These are phyloP conservation scores for Cottus gobio DNA, from an alignment of 2,113 vertebrate genomes.

Conservation along the genomic window DNA sequence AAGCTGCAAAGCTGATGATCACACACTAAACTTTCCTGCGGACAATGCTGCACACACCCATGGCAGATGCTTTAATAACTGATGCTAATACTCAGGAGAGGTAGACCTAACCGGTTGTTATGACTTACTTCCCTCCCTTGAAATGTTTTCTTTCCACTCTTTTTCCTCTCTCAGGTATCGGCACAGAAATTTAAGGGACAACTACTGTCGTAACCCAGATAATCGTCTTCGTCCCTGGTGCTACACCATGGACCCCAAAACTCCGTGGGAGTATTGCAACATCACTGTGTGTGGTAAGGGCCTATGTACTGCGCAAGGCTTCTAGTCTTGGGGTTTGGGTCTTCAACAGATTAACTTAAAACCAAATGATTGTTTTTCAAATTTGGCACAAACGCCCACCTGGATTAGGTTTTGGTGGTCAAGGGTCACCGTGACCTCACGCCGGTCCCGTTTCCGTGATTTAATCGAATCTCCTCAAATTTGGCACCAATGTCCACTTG, in stretches of 20 bases:
- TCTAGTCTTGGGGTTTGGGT: conserved; percentile 25
- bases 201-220: conserved; percentile 98
- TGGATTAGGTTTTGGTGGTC: neutral
- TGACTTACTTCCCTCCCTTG: conserved; percentile 63
- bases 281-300: conserved; percentile 94
- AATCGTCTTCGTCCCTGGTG: conserved; percentile 95
- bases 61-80: conserved; percentile 52
- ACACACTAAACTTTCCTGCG: conserved; percentile 32
- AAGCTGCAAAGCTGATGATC: conserved; percentile 63
- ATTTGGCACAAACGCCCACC: neutral
- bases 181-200: conserved; percentile 96
- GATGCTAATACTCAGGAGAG: conserved; percentile 47
- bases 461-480: neutral
- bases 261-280: conserved; percentile 96
- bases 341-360: conserved; percentile 20
- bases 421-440: neutral
- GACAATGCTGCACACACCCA: conserved; percentile 44
- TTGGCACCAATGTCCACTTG: neutral
- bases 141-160: conserved; percentile 9
- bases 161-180: conserved; percentile 86
- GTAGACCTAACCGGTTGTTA: conserved; percentile 52
- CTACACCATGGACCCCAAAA: conserved; percentile 94
- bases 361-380: conserved; percentile 26
- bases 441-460: neutral
- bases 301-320: conserved; percentile 9